phyloP scores from a whole-genome alignment of 2,888 invertebrate species.

The Urechis unicinctus region DNA sequence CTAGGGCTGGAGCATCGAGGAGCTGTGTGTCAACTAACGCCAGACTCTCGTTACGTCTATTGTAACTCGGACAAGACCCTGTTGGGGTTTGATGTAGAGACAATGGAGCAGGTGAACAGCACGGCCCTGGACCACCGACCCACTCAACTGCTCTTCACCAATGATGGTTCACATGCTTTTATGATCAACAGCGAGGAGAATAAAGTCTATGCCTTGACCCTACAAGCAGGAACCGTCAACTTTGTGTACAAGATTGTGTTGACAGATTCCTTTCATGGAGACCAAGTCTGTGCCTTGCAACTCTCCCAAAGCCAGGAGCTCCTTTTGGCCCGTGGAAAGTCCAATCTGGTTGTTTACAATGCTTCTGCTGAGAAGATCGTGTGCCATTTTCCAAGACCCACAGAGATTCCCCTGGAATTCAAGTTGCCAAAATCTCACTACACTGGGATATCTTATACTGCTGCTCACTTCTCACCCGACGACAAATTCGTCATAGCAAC shows the following conservation, averaged over 20 bases:
- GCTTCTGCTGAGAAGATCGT: conserved; percentile 30
- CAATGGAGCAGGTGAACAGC: conserved; percentile 30
- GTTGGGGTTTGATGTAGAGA: conserved; percentile 34
- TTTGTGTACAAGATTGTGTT: conserved; percentile 38
- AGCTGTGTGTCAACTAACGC: conserved; percentile 34
- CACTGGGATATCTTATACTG: conserved; percentile 29
- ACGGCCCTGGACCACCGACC: conserved; percentile 32
- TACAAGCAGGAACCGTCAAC: conserved; percentile 33
- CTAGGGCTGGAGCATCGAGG: conserved; percentile 36
- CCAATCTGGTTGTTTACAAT: conserved; percentile 36
- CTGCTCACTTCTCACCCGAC: conserved; percentile 40
- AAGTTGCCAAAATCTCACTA: conserved; percentile 38
- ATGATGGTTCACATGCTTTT: conserved; percentile 33
- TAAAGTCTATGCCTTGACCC: conserved; percentile 34
- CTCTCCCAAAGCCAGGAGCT: conserved; percentile 16
- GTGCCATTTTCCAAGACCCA: conserved; percentile 32
- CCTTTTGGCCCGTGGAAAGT: conserved; percentile 13
- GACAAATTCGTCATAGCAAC: conserved; percentile 38
- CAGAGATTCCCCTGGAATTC: conserved; percentile 40
- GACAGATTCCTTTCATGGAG: conserved; percentile 22
- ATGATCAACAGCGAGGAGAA: conserved; percentile 30
- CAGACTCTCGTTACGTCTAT: conserved; percentile 37
- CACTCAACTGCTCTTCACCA: conserved; percentile 28
- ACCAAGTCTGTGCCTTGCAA: conserved; percentile 16
- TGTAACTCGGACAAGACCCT: conserved; percentile 38